Conservation (phyloP, 2,113 vertebrate species). For the Halichoeres trimaculatus region DNA sequence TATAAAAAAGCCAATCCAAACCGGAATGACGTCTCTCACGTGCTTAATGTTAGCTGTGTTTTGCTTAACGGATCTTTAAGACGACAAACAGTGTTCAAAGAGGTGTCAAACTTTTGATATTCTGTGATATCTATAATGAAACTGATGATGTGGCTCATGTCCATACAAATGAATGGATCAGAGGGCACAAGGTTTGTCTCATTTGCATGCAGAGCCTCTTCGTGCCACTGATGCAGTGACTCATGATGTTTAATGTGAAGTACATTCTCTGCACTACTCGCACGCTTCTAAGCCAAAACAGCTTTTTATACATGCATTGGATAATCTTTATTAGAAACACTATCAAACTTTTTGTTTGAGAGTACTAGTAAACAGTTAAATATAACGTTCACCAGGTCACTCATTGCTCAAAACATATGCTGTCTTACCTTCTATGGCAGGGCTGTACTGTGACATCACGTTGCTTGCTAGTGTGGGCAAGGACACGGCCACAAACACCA, state of each 20-base stretch:
- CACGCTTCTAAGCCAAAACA: neutral
- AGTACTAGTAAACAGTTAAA: neutral
- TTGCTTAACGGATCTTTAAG: neutral
- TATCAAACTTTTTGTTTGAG: no score
- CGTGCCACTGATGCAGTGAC: conserved; percentile 16
- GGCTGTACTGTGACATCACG: conserved; percentile 99
- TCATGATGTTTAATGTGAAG: conserved; percentile 14
- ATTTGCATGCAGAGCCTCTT: conserved; percentile 38
- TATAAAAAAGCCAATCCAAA: conserved; percentile 27
- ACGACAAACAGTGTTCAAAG: conserved; percentile 21
- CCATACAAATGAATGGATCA: conserved; percentile 30
- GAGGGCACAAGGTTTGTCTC: neutral
- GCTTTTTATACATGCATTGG: no score
- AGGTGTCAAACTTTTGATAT: conserved; percentile 21
- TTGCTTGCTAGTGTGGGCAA: conserved; percentile 96
- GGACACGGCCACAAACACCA: conserved; percentile 99
- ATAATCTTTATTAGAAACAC: no score
- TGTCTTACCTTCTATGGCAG: conserved; percentile 94
- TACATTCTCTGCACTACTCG: neutral
- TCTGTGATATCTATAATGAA: neutral
- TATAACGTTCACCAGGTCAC: no score
- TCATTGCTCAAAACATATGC: no score
- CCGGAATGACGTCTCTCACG: neutral
- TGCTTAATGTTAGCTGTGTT: neutral
- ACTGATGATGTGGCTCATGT: neutral